These are phyloP conservation scores for Euthynnus affinis DNA, from an alignment of 2,797 vertebrate species.

Conservation along the genomic window DNA sequence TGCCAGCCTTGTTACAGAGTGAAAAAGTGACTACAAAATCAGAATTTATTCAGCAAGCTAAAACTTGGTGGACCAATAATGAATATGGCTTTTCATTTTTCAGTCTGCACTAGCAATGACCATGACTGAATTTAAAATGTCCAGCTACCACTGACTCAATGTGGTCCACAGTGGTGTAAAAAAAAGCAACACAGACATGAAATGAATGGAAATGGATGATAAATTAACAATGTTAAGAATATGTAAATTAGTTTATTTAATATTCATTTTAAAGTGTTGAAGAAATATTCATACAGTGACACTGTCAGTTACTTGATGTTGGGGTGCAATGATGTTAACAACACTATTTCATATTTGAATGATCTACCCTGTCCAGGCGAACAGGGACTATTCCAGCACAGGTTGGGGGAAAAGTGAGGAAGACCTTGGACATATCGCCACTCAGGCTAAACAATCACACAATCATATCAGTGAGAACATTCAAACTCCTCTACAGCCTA, in stretches of 20 bases:
- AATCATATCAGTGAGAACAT: not conserved
- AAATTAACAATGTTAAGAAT: no score
- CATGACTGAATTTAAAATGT: not conserved
- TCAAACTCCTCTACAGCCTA: no score
- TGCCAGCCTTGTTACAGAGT: not conserved
- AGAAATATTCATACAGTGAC: not conserved
- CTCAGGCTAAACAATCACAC: not conserved
- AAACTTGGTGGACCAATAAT: not conserved
- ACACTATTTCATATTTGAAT: not conserved
- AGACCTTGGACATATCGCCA: not conserved
- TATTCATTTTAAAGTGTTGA: not conserved
- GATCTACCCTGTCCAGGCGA: constrained; percentile 7
- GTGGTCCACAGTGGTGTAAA: not conserved
- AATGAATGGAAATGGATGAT: not conserved
- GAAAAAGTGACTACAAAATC: not conserved
- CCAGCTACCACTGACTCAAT: not conserved
- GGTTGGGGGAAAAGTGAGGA: not conserved
- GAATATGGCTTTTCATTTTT: not conserved
- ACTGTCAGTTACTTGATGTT: not conserved
- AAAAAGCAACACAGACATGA: not conserved
- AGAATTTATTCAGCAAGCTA: not conserved
- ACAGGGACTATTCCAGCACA: not conserved
- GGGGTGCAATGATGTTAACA: not conserved
- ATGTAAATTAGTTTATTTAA: not conserved
- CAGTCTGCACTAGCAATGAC: no score